Base-by-base conservation (phyloP, 2,797 vertebrate genomes). In the Lacerta agilis region DNA sequence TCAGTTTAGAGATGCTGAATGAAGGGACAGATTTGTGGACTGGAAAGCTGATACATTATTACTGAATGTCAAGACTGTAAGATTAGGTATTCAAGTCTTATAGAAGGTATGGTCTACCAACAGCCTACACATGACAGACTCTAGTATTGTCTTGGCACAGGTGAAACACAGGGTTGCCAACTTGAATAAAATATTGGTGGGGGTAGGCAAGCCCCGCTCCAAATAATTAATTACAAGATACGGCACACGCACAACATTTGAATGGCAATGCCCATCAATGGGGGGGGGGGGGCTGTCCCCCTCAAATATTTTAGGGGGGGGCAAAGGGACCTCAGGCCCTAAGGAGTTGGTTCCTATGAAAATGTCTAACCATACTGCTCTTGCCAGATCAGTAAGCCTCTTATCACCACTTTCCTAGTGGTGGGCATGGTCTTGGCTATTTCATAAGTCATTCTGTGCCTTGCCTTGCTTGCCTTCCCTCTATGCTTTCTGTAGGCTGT, bases 401-500 rank as follows among this genome's bases (percentile, higher is more conserved):
- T 61, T 80, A n/a, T 25, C 20, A 36, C 33, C 78, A n/a, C 55
- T 80, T 41, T 76, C n/a, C n/a, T 79, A 33, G n/a, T 58, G 15
- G 55, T 58, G n/a, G 49, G 13, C 7, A 4, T 58, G 8, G 55
- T 38, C 55, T 80, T 80, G 78, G 49, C 78, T 80, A 36, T 61
- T 13, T 55, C n/a, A 61, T 23, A 61, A 79, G n/a, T 61, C 55
- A 80, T 36, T 80, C 78, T 80, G 7, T 83, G 41, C 66, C 66
- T 82, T 82, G 80, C 64, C 61, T 67, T 69, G 81, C 81, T 29
- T 69, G 41, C 38, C 64, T 69, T 71, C 27, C 64, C 64, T 45
- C 64, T 82, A 82, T 82, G 80, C 38, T 69, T 79, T 79, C 78
- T 36, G 78, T 49, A 79, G 78, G 13, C 66, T 71, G 64, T 82